Conservation (phyloP, 2,888 invertebrate genomes). For the Drosophila lacicola region DNA sequence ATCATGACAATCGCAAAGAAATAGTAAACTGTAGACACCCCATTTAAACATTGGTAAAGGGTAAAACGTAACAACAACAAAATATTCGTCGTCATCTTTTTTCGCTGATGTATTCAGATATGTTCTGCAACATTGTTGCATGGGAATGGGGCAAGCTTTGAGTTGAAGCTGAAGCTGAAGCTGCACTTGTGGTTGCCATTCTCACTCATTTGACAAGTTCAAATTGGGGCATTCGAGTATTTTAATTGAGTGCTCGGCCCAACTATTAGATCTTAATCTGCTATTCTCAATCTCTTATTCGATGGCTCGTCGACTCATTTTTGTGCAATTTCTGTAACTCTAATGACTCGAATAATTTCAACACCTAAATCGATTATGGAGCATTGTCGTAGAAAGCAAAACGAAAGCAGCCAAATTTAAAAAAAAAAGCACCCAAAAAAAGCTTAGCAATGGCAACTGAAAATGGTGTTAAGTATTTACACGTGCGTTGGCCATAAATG, state of each 20-base stretch:
- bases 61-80: constrained; percentile 1
- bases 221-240: constrained; percentile 8
- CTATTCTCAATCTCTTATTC: constrained; percentile 17
- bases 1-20: neutral
- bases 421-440: constrained; percentile 16
- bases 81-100: constrained; percentile 39
- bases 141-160: constrained; percentile 51
- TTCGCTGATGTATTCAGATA: constrained; percentile 58
- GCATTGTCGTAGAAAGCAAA: constrained; percentile 69
- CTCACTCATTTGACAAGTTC: constrained; percentile 3
- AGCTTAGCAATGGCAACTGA: constrained; percentile 45
- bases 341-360: constrained; percentile 73
- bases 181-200: constrained; percentile 12
- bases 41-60: neutral
- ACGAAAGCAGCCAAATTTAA: constrained; percentile 54
- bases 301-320: constrained; percentile 15
- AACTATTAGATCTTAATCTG: constrained; percentile 12
- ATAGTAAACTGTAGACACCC: neutral
- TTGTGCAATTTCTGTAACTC: constrained; percentile 40
- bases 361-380: constrained; percentile 69
- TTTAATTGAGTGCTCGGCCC: constrained; percentile 43
- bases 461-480: constrained; percentile 79
- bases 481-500: constrained; percentile 70
- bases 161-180: neutral
- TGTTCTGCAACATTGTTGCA: constrained; percentile 75